phyloP scores from a whole-genome alignment of 2,797 vertebrate species.

The Helostoma temminkii region DNA sequence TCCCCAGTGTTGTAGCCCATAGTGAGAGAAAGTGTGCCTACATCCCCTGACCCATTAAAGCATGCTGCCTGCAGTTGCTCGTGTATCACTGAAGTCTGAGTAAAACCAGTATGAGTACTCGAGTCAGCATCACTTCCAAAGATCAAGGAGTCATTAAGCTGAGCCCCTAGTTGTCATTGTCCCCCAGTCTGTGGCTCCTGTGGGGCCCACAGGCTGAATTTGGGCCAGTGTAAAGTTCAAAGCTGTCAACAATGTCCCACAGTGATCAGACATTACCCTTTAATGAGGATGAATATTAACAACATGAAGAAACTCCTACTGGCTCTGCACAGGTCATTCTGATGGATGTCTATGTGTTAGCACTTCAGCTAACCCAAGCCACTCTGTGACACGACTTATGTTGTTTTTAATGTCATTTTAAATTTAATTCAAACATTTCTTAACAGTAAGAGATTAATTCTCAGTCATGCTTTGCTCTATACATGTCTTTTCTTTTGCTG shows the following conservation, averaged over 20 bases:
- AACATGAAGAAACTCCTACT: conserved; percentile 5
- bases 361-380: not conserved
- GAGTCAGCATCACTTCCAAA: conserved; percentile 18
- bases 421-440: too few species aligned
- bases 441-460: too few species aligned
- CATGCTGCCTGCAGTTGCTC: conserved; percentile 4
- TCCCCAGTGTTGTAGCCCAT: not conserved
- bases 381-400: too few species aligned
- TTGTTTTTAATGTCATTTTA: too few species aligned
- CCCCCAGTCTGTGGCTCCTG: conserved; percentile 5
- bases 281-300: conserved; percentile 38
- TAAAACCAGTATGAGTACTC: not conserved
- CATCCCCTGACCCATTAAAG: conserved; percentile 37
- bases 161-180: conserved; percentile 49
- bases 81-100: conserved; percentile 39
- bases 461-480: too few species aligned
- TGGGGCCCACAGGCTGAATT: not conserved
- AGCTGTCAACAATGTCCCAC: conserved; percentile 7
- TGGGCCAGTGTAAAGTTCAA: conserved; percentile 21
- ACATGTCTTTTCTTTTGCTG: too few species aligned
- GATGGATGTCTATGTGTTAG: fast-evolving
- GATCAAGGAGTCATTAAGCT: conserved; percentile 43
- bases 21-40: conserved; percentile 23
- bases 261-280: conserved; percentile 22
- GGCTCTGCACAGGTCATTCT: not conserved